A percentile compares a stretch with the other conserved stretches of the same genome.
Conservation (phyloP, 2,797 vertebrate genomes). For the Sebastes matsubarae region DNA sequence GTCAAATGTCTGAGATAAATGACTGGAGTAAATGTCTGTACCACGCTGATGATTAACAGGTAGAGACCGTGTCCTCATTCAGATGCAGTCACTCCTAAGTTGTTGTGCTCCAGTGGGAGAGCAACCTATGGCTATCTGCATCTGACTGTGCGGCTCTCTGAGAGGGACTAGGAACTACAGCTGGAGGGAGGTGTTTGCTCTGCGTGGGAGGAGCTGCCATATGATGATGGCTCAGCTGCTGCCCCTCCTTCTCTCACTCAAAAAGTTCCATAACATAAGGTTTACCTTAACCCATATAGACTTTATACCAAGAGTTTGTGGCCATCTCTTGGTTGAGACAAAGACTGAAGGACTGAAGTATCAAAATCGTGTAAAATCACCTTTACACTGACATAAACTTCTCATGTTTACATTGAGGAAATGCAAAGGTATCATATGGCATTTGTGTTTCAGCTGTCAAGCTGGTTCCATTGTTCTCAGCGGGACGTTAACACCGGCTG, state of each 20-base stretch:
- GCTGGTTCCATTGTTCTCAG: background rate
- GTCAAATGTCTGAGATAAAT: conserved; percentile 6
- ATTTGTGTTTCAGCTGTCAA: background rate
- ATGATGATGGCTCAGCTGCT: conserved; percentile 20
- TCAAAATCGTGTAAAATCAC: background rate
- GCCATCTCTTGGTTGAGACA: background rate
- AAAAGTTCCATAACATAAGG: conserved; percentile 34
- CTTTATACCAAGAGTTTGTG: background rate
- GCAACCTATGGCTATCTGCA: conserved; percentile 13
- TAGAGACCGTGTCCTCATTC: background rate
- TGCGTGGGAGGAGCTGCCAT: conserved; percentile 48
- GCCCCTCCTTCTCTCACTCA: background rate
- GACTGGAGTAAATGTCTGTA: background rate
- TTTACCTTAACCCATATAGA: background rate
- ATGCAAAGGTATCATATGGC: background rate
- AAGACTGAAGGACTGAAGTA: background rate
- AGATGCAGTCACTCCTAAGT: conserved; percentile 30
- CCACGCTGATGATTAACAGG: conserved; percentile 25
- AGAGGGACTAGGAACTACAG: conserved; percentile 25
- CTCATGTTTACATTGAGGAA: background rate
- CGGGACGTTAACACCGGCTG: background rate
- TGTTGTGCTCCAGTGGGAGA: conserved; percentile 1
- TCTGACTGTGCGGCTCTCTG: conserved; percentile 7
- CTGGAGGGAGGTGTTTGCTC: conserved; percentile 41
- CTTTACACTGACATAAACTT: background rate